Evolutionary conservation across 2,797 vertebrate species (phyloP).

Genomic region (Thunnus albacares): DNA sequence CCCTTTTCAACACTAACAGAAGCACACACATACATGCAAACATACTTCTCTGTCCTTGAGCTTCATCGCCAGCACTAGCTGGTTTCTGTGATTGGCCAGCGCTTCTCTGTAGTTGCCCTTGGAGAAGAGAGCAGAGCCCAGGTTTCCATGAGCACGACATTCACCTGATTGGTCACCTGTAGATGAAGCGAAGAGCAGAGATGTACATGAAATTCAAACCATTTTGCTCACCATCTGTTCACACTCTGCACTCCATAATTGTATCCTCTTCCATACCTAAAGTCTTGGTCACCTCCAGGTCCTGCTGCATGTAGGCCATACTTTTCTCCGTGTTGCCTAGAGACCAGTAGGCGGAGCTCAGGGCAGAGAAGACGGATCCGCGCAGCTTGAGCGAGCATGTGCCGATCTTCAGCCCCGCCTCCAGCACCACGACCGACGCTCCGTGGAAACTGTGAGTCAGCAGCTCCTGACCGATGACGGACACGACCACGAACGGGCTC

Average conservation of each 20-base stretch:
- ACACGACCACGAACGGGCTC: conserved; percentile 98
- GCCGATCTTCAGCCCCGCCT: conserved; percentile 97
- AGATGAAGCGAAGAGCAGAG: conserved; percentile 16
- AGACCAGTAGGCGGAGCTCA: conserved; percentile 97
- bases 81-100: conserved; percentile 96
- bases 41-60: conserved; percentile 94
- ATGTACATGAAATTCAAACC: not conserved
- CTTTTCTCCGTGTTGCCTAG: conserved; percentile 95
- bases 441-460: conserved; percentile 92
- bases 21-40: not conserved
- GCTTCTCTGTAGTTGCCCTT: conserved; percentile 97
- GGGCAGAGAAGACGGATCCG: conserved; percentile 95
- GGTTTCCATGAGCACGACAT: conserved; percentile 96
- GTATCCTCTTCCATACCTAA: conserved; percentile 53
- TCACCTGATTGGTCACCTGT: conserved; percentile 96
- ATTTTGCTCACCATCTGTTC: not conserved
- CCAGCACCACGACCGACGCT: conserved; percentile 93
- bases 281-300: conserved; percentile 97
- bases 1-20: conserved; percentile 12
- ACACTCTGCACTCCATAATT: rapidly evolving
- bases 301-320: conserved; percentile 96
- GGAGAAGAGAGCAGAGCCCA: conserved; percentile 98
- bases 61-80: conserved; percentile 98
- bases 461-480: conserved; percentile 97
- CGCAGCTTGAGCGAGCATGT: conserved; percentile 97